Conservation (phyloP, 2,888 invertebrate genomes). For the Galerucella nymphaeae region DNA sequence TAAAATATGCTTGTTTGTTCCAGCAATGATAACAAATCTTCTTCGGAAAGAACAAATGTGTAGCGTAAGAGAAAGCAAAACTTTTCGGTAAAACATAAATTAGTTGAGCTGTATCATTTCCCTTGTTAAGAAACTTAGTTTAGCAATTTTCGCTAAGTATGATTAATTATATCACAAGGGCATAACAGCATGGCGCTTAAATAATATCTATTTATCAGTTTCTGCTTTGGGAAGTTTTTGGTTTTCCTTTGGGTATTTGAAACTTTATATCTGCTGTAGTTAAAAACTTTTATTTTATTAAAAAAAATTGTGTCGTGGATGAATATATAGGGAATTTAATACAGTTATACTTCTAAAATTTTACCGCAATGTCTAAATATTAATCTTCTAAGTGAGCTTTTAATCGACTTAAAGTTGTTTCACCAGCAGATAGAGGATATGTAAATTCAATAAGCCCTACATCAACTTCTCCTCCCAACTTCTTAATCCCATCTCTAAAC, state of each 20-base stretch:
- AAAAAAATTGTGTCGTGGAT: too few relatives aligned
- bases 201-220: not conserved
- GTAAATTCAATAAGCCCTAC: conserved; percentile 13
- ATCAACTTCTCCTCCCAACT: conserved; percentile 4
- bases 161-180: conserved; percentile 19
- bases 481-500: conserved; percentile 13
- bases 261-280: too few relatives aligned
- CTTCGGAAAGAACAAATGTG: too few relatives aligned
- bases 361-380: not conserved
- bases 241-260: too few relatives aligned
- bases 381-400: not conserved
- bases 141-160: conserved; percentile 23
- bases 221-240: too few relatives aligned
- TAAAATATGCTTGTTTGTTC: too few relatives aligned
- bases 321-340: too few relatives aligned
- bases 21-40: too few relatives aligned
- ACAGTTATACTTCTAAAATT: not conserved
- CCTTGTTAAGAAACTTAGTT: conserved; percentile 20
- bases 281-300: too few relatives aligned
- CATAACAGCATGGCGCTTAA: not conserved
- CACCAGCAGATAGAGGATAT: not conserved
- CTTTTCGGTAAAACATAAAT: conserved; percentile 19
- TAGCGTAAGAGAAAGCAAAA: not conserved
- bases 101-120: conserved; percentile 24
- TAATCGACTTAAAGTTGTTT: conserved; percentile 3